These are phyloP conservation scores for Enteromius viviparus DNA, from an alignment of 2,797 vertebrate species.

Conservation along the genomic window DNA sequence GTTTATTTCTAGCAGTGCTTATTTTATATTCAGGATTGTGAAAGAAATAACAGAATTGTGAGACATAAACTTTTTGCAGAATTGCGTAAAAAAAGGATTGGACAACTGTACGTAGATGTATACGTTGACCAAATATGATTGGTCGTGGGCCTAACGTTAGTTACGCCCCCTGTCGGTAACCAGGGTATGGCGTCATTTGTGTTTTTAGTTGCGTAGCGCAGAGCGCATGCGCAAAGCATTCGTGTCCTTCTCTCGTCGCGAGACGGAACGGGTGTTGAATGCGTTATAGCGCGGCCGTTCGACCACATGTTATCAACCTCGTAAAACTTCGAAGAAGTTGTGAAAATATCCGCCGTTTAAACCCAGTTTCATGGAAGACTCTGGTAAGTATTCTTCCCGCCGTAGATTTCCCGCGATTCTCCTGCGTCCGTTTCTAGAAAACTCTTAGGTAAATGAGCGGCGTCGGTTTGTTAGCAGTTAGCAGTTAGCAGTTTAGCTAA, in stretches of 20 bases:
- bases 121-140: neutral
- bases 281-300: constrained; percentile 51
- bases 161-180: neutral
- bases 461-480: constrained; percentile 19
- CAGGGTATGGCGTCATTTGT: too few relatives aligned
- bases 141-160: neutral
- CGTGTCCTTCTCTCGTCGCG: constrained; percentile 51
- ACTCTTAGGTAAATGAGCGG: constrained; percentile 26
- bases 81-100: too few relatives aligned
- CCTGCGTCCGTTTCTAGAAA: neutral
- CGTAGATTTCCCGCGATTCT: neutral
- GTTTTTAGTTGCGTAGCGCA: neutral
- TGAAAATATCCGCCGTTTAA: constrained; percentile 47
- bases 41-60: too few relatives aligned
- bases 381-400: constrained; percentile 66
- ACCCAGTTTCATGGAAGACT: constrained; percentile 70
- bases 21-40: too few relatives aligned
- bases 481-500: constrained; percentile 26
- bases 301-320: constrained; percentile 55
- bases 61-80: too few relatives aligned
- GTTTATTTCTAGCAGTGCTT: too few relatives aligned
- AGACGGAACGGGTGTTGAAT: constrained; percentile 66
- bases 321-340: constrained; percentile 61
- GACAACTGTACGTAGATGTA: neutral
- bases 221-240: constrained; percentile 51